Base-by-base conservation (phyloP, 2,113 vertebrate species). In the Callorhinus ursinus region DNA sequence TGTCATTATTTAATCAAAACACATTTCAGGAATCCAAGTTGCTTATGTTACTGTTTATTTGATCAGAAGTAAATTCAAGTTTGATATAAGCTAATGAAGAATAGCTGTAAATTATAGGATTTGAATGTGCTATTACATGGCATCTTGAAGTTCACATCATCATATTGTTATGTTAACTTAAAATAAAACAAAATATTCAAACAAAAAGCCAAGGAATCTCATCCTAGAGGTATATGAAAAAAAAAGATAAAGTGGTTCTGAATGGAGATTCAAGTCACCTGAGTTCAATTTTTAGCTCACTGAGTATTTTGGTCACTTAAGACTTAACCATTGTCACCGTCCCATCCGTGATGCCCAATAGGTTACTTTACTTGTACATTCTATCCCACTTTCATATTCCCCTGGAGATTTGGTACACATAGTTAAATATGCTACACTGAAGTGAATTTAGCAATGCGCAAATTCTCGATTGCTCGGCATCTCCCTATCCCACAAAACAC, bases 1-100 rank as follows among this genome's bases (percentile, higher is more conserved):
- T 98, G 46, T 98, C 92, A 95, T 93, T 96, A 36, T 84, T 96
- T 96, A 83, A 88, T 51, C 95, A 2, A 96, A 93, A 93, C 4
- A 59, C n/a, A 59, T 55, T 71, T 92, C 6, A 53, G 22, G 24
- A 95, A 90, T 0, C 12, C 11, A 28, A 55, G 21, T 33, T 91
- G 22, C 55, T 92, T 84, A 69, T 49, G 12, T 93, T 76, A 14
- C 22, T 31, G 28, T 55, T 91, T 28, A 67, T 91, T 93, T 69
- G 33, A 59, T 80, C 36, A 86, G 36, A 77, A 96, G 39, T 79
- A 79, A 86, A 83, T 72, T 84, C 12, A 83, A 95, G 10, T 82
- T 90, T 90, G 36, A 31, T 63, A 33, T 86, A 79, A 94, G 39
- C 3, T 84, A 82, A 57, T 57, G 4, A 67, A 83, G 26, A 86